Percentiles rank a stretch among this genome's conserved stretches.
Evolutionary conservation across 2,888 invertebrate species (phyloP).

Genomic region (Lamellibrachia columna): DNA sequence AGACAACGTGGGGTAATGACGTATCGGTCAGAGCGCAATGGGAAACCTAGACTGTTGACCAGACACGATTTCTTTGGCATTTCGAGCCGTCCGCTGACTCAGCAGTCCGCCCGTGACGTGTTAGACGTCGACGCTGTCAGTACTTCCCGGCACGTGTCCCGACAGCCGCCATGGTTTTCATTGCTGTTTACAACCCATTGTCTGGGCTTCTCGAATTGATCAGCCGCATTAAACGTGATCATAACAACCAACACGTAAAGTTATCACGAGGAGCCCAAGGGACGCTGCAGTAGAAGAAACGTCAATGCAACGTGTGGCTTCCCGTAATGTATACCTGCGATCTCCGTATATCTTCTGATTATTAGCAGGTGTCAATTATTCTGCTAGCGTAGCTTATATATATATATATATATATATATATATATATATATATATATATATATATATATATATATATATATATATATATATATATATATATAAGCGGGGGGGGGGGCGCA

Average conservation of each 20-base stretch:
- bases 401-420: too few species aligned
- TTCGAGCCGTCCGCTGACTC: neutral
- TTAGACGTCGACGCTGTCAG: neutral
- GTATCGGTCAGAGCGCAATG: neutral
- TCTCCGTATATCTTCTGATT: too few species aligned
- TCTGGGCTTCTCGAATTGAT: neutral
- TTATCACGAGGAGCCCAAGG: neutral
- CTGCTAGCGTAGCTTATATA: too few species aligned
- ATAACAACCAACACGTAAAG: neutral
- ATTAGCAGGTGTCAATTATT: too few species aligned
- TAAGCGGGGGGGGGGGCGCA: too few species aligned
- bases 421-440: too few species aligned
- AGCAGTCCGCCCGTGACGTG: neutral
- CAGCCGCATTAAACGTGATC: neutral
- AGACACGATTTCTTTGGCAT: neutral
- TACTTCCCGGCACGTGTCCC: neutral
- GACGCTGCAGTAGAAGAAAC: neutral
- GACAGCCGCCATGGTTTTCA: conserved; percentile 5
- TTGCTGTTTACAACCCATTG: neutral
- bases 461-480: too few species aligned
- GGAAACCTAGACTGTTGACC: neutral
- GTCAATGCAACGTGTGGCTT: neutral
- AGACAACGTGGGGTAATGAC: too few species aligned
- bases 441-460: too few species aligned
- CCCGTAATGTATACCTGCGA: too few species aligned